These are phyloP conservation scores for Oophaga sylvatica DNA, from an alignment of 2,797 vertebrate species.

Conservation along the genomic window DNA sequence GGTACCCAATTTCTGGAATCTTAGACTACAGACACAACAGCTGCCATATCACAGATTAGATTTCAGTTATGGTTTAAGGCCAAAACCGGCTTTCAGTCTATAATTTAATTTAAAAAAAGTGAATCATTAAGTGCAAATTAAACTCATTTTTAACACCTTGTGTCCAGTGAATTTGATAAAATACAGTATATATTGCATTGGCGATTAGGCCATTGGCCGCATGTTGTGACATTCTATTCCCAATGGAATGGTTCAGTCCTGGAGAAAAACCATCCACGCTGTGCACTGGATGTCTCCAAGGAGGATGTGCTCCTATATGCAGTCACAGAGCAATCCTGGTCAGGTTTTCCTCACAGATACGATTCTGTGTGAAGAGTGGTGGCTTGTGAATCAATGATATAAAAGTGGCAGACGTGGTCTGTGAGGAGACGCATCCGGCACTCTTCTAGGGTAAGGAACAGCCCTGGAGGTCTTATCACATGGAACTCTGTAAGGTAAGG, in stretches of 20 bases:
- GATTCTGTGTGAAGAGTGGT: conserved; percentile 1
- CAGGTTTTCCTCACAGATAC: conserved; percentile 11
- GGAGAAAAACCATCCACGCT: background rate
- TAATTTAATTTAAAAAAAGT: background rate
- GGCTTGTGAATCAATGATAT: background rate
- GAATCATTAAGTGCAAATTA: conserved; percentile 54
- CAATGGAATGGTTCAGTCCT: conserved; percentile 34
- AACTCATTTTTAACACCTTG: conserved; percentile 9
- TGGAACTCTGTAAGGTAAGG: conserved; percentile 14
- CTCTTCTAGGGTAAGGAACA: background rate
- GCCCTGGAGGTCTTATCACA: conserved; percentile 24
- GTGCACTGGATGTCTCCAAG: conserved; percentile 2
- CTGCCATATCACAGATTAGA: conserved; percentile 29
- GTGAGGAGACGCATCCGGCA: background rate
- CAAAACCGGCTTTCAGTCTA: conserved; percentile 25
- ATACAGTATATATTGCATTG: conserved; percentile 17
- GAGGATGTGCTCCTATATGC: conserved; percentile 16
- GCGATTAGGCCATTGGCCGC: conserved; percentile 6
- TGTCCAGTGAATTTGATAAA: conserved; percentile 1
- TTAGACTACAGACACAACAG: conserved; percentile 36
- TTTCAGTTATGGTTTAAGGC: conserved; percentile 23
- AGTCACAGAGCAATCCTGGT: conserved; percentile 8
- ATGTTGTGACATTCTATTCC: conserved; percentile 16
- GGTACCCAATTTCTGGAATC: conserved; percentile 10
- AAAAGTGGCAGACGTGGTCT: conserved; percentile 11